phyloP scores from a whole-genome alignment of 37 sponge, comb jelly and placozoan species.

The Chondrilla cf. caribensis region DNA sequence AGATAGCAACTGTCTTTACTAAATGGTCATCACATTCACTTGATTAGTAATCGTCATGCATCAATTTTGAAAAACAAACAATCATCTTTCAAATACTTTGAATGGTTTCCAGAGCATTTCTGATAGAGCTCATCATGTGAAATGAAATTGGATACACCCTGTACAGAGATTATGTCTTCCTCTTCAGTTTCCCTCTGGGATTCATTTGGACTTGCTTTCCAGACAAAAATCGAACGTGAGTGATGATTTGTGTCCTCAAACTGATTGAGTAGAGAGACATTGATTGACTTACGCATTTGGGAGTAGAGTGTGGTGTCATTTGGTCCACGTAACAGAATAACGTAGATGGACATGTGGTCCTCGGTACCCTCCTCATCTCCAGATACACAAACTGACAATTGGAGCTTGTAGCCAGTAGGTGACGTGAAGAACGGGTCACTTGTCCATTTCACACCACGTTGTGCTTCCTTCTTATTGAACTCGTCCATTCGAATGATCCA shows the following conservation, averaged over 20 bases:
- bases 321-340: neutral
- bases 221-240: neutral
- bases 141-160: too few relatives aligned
- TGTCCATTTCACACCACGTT: neutral
- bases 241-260: neutral
- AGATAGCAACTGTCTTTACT: too few relatives aligned
- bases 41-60: too few relatives aligned
- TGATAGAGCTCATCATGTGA: neutral
- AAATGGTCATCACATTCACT: too few relatives aligned
- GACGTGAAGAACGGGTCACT: neutral
- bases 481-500: slow-evolving; percentile 5
- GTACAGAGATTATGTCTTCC: too few relatives aligned
- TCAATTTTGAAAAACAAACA: neutral
- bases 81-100: slow-evolving; percentile 8
- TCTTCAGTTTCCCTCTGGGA: neutral
- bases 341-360: neutral
- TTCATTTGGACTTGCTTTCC: neutral
- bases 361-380: neutral
- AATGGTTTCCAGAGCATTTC: neutral
- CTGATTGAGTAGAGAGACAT: neutral
- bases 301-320: neutral
- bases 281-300: neutral
- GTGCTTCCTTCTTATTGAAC: neutral
- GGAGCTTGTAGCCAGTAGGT: neutral
- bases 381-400: neutral